Conservation (phyloP, 2,888 invertebrate genomes). For the Drosophila pegasa region DNA sequence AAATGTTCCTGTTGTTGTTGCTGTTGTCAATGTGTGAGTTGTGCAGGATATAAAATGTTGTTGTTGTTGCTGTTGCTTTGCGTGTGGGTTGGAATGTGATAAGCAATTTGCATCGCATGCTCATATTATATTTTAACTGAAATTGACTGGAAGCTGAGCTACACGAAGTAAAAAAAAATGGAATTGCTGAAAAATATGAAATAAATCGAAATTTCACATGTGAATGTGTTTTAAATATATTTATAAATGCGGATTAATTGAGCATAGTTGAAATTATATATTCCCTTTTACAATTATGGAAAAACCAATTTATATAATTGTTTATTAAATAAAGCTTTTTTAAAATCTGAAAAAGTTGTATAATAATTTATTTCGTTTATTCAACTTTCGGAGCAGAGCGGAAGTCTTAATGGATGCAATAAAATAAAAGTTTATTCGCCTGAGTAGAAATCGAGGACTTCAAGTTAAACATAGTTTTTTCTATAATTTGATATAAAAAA, state of each 20-base stretch:
- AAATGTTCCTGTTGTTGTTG: slow-evolving; percentile 12
- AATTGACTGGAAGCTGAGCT: neutral
- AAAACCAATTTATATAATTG: neutral
- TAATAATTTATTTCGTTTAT: neutral
- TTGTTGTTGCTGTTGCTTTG: slow-evolving; percentile 1
- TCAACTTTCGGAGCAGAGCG: too few relatives aligned
- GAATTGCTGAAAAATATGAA: neutral
- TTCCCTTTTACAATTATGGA: neutral
- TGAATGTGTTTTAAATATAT: neutral
- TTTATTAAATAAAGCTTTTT: neutral
- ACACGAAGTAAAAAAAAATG: neutral
- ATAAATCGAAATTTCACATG: neutral
- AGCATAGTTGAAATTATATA: neutral
- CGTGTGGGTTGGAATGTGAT: slow-evolving; percentile 22
- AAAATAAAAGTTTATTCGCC: neutral
- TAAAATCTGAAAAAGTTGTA: neutral
- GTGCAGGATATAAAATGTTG: slow-evolving; percentile 8
- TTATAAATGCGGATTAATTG: neutral
- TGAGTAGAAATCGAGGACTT: too few relatives aligned
- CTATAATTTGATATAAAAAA: neutral
- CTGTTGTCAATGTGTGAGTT: slow-evolving; percentile 6
- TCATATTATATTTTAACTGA: slow-evolving; percentile 5
- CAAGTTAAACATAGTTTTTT: too few relatives aligned
- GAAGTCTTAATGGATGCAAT: too few relatives aligned
- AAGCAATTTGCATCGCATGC: slow-evolving; percentile 37